Evolutionary conservation across 2,797 vertebrate genomes (phyloP), one percentile per base, ranked within the genome.

Genomic region (Rhinoraja longicauda): DNA sequence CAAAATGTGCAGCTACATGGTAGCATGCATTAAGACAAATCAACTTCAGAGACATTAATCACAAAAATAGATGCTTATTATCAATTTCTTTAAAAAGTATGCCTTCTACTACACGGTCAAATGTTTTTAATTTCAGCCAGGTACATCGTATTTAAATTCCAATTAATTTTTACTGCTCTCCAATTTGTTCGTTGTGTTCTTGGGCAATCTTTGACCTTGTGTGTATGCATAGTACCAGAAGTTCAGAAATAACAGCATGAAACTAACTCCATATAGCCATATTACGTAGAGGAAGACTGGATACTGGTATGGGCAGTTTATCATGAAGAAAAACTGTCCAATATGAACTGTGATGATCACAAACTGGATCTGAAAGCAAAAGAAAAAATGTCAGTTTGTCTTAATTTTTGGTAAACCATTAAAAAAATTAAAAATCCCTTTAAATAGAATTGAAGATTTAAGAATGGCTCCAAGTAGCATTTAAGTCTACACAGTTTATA

Each of bases 151-250:
- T 53, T 53, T 53, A 3, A 29, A 53, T 75, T 73, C 70, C 70
- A 75, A 90, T 72, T 73, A 26, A 17, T 45, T 91, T 67, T 91
- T 75, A 92, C 24, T 92, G 21, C 67, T 91, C 90, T 90, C 92
- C 24, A 1, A 75, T 45, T 75, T 92, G 36, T 75, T 75, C 1
- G 3, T 17, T 29, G 36, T 53, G 62, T 57, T 62, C 75, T 93
- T 84, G 3, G 99, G 98, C 67, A 97, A 96, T 95, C 99, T 96
- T 94, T 99, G 97, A 94, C 98, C 99, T 94, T 98, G 98, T n/a
- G 97, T 98, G 95, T 99, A 99, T 94, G 99, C 98, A 0, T 98
- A 96, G 95, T 99, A 98, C 98, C 98, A 99, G 96, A 99, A 99
- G 95, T 99, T 97, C 93, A 99, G 96, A 94, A 99, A 99, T 93